phyloP scores from a whole-genome alignment of 1,140 invertebrate genomes.

The Sitophilus oryzae region DNA sequence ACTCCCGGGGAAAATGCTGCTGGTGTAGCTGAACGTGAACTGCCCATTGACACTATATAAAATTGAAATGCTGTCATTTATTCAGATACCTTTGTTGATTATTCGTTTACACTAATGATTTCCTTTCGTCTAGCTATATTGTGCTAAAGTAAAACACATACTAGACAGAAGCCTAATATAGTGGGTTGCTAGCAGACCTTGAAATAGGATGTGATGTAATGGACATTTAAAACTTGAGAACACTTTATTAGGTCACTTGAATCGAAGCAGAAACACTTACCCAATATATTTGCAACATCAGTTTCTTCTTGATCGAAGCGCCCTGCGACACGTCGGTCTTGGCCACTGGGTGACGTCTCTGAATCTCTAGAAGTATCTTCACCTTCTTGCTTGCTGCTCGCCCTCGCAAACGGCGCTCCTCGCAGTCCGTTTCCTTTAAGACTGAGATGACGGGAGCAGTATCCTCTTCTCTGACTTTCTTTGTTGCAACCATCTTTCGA shows the following conservation, averaged over 20 bases:
- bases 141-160: no score
- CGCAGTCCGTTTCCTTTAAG: conserved; percentile 65
- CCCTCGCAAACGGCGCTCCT: conserved; percentile 43
- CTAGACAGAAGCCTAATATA: no score
- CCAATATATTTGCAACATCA: conserved; percentile 93
- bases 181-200: no score
- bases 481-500: conserved; percentile 92
- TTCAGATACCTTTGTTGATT: background rate
- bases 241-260: no score
- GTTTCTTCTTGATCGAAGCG: conserved; percentile 89
- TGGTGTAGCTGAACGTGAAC: conserved; percentile 66
- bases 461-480: conserved; percentile 94
- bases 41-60: conserved; percentile 87
- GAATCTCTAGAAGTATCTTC: conserved; percentile 87
- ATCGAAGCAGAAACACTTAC: conserved; percentile 47
- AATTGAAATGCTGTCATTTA: no score
- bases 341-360: conserved; percentile 77
- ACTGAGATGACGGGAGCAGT: conserved; percentile 92
- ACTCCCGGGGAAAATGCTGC: conserved; percentile 75
- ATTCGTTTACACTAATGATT: background rate
- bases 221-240: no score
- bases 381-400: conserved; percentile 62
- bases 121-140: no score
- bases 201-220: no score
- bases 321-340: conserved; percentile 62